Evolutionary conservation across 2,888 invertebrate genomes (phyloP).

Genomic region (Busseola fusca): DNA sequence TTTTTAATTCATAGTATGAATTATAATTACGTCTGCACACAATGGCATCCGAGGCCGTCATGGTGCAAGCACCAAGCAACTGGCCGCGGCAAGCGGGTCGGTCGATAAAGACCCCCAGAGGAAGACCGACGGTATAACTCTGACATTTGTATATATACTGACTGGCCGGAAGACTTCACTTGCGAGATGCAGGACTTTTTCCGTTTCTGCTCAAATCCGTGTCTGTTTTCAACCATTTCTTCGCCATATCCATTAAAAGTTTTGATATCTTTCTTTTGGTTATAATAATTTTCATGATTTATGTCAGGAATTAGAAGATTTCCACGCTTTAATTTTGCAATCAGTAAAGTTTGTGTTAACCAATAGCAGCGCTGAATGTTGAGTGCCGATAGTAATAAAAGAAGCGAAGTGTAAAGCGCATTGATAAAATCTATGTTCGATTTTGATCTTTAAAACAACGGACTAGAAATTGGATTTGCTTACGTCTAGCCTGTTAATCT

Average conservation of each 20-base stretch:
- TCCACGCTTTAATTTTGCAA: not conserved
- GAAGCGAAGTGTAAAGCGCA: not conserved
- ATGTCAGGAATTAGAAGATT: not conserved
- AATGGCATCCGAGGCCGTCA: not conserved
- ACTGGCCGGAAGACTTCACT: not conserved
- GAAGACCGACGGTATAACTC: not conserved
- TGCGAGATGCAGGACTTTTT: constrained; percentile 2
- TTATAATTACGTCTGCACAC: not conserved
- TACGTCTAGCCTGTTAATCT: not conserved
- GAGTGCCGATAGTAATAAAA: not conserved
- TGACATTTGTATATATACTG: not conserved
- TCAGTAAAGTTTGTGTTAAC: not conserved
- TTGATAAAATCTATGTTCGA: not conserved
- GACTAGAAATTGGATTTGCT: not conserved
- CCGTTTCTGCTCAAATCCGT: not conserved
- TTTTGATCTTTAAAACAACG: not conserved
- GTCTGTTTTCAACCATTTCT: not conserved
- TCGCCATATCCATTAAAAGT: not conserved
- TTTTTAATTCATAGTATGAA: not conserved
- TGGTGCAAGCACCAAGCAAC: not conserved
- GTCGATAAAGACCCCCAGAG: not conserved
- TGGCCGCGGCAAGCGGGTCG: constrained; percentile 1
- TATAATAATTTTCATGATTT: not conserved
- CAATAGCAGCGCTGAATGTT: not conserved
- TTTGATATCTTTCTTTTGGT: not conserved